Conservation (phyloP, 1,140 invertebrate genomes). For the Acromyrmex charruanus region DNA sequence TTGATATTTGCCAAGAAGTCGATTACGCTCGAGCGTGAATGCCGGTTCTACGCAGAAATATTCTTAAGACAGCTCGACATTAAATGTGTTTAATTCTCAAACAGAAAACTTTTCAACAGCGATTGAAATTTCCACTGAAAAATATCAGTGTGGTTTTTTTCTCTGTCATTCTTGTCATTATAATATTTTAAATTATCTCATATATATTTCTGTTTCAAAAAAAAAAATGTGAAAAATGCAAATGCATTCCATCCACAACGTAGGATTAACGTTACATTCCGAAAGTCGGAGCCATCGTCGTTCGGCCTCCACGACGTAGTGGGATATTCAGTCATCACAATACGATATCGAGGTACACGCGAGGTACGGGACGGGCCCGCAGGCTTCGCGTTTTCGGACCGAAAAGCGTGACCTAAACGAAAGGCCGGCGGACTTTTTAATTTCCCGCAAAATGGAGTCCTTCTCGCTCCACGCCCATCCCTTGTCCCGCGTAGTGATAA, state of each 20-base stretch:
- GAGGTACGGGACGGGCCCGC: background rate
- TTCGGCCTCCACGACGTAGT: background rate
- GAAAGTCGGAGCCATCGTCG: background rate
- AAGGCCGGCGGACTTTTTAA: slow-evolving; percentile 80
- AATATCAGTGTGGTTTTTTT: background rate
- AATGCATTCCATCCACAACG: background rate
- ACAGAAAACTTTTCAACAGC: background rate
- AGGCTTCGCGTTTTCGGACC: background rate
- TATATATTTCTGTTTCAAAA: background rate
- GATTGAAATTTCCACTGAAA: background rate
- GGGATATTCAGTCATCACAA: background rate
- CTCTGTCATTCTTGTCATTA: background rate
- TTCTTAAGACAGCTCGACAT: background rate
- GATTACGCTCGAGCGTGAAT: background rate
- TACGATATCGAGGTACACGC: slow-evolving; percentile 9
- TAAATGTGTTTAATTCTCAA: background rate
- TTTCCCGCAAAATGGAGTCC: slow-evolving; percentile 84
- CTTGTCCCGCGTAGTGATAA: slow-evolving; percentile 85
- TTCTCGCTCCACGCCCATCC: slow-evolving; percentile 84
- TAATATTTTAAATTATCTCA: background rate
- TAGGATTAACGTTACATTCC: background rate
- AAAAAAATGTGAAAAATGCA: background rate
- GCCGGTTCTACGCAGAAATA: background rate
- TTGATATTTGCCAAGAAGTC: background rate
- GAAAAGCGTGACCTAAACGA: slow-evolving; percentile 67